These are phyloP conservation scores for Diorhabda elongata DNA, from an alignment of 1,140 invertebrate species.

Conservation along the genomic window DNA sequence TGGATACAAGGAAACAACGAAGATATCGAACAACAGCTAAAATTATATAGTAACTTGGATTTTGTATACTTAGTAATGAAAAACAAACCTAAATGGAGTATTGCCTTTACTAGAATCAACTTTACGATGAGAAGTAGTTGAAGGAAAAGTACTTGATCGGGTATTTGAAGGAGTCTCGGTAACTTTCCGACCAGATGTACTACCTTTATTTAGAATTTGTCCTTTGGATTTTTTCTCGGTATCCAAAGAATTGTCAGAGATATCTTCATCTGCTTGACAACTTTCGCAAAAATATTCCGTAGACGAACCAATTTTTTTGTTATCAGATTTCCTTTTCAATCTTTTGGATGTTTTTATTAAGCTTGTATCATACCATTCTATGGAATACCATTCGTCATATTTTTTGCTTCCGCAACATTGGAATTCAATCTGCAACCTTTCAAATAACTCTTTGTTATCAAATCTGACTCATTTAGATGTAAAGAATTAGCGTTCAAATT, in stretches of 20 bases:
- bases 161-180: too few relatives aligned
- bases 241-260: too few relatives aligned
- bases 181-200: neutral
- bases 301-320: neutral
- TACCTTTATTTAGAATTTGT: neutral
- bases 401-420: constrained; percentile 45
- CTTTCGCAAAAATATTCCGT: constrained; percentile 8
- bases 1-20: constrained; percentile 44
- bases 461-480: too few relatives aligned
- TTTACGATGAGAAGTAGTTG: too few relatives aligned
- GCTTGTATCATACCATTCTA: constrained; percentile 40
- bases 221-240: neutral
- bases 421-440: constrained; percentile 41
- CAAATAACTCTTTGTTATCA: neutral
- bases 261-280: neutral
- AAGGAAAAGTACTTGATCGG: too few relatives aligned
- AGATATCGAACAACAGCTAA: constrained; percentile 44
- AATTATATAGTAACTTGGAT: constrained; percentile 28
- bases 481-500: too few relatives aligned
- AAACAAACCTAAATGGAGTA: constrained; percentile 11
- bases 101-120: neutral
- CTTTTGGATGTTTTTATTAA: constrained; percentile 29
- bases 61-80: constrained; percentile 18
- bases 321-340: constrained; percentile 4
- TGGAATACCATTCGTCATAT: constrained; percentile 45